phyloP scores from a whole-genome alignment of 2,888 invertebrate genomes.

The Melanotus villosus region DNA sequence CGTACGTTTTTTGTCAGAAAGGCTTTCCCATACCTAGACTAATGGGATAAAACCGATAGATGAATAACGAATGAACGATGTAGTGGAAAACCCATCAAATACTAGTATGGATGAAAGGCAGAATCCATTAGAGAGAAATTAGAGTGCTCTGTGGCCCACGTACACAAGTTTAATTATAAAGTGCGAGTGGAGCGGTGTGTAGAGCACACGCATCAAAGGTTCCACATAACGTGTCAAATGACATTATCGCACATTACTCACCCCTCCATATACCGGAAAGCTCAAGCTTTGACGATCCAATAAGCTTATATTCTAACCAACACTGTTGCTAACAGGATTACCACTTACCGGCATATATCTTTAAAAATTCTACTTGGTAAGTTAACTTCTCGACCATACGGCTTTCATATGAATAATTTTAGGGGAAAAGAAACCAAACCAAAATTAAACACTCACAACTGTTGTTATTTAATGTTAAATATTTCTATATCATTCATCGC shows the following conservation, averaged over 20 bases:
- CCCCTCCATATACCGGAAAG: slow-evolving; percentile 49
- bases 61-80: slow-evolving; percentile 41
- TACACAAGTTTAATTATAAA: slow-evolving; percentile 64
- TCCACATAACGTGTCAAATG: slow-evolving; percentile 56
- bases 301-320: slow-evolving; percentile 52
- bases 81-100: slow-evolving; percentile 46
- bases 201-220: slow-evolving; percentile 56
- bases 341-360: slow-evolving; percentile 44
- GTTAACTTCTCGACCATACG: slow-evolving; percentile 24
- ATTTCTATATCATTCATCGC: too few species aligned
- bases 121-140: slow-evolving; percentile 63
- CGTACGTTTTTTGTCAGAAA: background rate
- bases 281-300: slow-evolving; percentile 53
- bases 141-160: slow-evolving; percentile 57
- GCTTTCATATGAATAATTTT: background rate
- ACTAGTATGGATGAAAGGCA: slow-evolving; percentile 61
- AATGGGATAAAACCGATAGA: slow-evolving; percentile 41
- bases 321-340: slow-evolving; percentile 52
- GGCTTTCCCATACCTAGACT: slow-evolving; percentile 3
- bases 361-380: slow-evolving; percentile 30
- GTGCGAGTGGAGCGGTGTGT: slow-evolving; percentile 53
- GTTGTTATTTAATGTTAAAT: too few species aligned
- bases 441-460: background rate
- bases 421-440: background rate
- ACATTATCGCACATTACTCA: slow-evolving; percentile 56